Percentiles rank a stretch among this genome's conserved stretches.
Evolutionary conservation across 1,140 invertebrate species (phyloP).

Genomic region (Phthorimaea operculella): DNA sequence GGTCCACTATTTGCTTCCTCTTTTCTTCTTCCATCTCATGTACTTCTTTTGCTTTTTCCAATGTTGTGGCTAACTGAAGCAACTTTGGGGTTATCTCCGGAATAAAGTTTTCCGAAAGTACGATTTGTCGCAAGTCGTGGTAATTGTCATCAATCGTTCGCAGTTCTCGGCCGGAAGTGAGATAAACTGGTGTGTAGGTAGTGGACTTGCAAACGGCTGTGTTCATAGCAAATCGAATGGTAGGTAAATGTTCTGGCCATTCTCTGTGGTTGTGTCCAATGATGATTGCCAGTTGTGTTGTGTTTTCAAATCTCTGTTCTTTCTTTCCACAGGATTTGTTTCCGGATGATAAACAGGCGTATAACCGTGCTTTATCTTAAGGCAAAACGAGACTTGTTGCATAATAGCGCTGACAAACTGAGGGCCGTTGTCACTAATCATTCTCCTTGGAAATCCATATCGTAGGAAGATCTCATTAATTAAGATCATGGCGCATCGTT

Average conservation of each 20-base stretch:
- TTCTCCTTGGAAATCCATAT: slow-evolving; percentile 34
- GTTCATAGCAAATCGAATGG: slow-evolving; percentile 50
- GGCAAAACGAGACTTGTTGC: slow-evolving; percentile 23
- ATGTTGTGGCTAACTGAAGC: slow-evolving; percentile 10
- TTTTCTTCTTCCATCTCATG: slow-evolving; percentile 23
- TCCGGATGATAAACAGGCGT: too few relatives aligned
- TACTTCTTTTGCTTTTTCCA: slow-evolving; percentile 16
- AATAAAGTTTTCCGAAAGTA: slow-evolving; percentile 25
- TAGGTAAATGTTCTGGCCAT: slow-evolving; percentile 36
- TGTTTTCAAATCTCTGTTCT: slow-evolving; percentile 41
- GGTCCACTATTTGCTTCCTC: slow-evolving; percentile 20
- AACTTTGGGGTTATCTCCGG: slow-evolving; percentile 5
- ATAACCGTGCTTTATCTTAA: slow-evolving; percentile 31
- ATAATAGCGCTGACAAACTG: slow-evolving; percentile 24
- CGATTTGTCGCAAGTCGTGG: slow-evolving; percentile 23
- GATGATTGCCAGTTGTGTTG: slow-evolving; percentile 37
- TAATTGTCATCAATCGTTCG: slow-evolving; percentile 16
- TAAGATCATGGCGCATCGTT: slow-evolving; percentile 26
- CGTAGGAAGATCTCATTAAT: slow-evolving; percentile 43
- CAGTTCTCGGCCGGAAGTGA: slow-evolving; percentile 39
- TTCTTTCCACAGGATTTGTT: slow-evolving; percentile 41
- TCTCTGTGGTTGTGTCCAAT: slow-evolving; percentile 29
- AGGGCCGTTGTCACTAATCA: slow-evolving; percentile 29
- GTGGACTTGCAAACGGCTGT: slow-evolving; percentile 38
- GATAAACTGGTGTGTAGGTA: slow-evolving; percentile 41